Evolutionary conservation across 2,113 vertebrate genomes (phyloP), one percentile per base, ranked within the genome.

Genomic region (Phrynosoma blainvillii): DNA sequence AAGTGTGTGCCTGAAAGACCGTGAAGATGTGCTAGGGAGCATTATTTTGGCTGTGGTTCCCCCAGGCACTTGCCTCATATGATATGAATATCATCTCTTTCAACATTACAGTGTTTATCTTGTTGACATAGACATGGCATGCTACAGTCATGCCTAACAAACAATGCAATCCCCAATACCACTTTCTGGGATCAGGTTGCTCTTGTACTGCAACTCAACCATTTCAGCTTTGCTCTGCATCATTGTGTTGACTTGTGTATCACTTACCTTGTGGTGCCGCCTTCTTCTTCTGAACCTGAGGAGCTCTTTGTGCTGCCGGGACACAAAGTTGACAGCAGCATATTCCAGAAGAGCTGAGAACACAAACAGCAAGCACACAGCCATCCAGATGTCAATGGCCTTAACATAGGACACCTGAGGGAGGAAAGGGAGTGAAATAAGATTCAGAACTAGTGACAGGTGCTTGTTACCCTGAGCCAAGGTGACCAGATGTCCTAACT

Each of bases 311-410:
- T 99, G 99, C 95, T 99, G 99, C 90, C 99, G 98, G 82, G 99
- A 99, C 90, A 99, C 99, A 5, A 99, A 99, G 97, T 99, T 99
- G 95, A 99, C 99, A 0, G 99, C 98, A 1, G 99, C 99, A 0
- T 99, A 99, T 89, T 99, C 99, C 86, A 99, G 96, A 91, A 99
- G 97, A 4, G 99, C 99, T 0, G 99, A 99, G 97, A 99, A 99
- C 88, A 99, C 99, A 54, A 99, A 99, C 79, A 99, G 98, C 96
- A 99, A 96, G 92, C 99, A 99, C 52, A 99, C 99, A 0, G 99
- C 99, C 99, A 99, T 99, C 99, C 99, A 99, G 94, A 99, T 99
- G 89, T 99, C 99, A 79, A 99, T 99, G 95, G 98, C 99, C 94
- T 99, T 99, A 84, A 99, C 99, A 0, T 99, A 99, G 90, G 99